Evolutionary conservation across 2,113 vertebrate species (phyloP).

Genomic region (Myrmophylax atrothorax): DNA sequence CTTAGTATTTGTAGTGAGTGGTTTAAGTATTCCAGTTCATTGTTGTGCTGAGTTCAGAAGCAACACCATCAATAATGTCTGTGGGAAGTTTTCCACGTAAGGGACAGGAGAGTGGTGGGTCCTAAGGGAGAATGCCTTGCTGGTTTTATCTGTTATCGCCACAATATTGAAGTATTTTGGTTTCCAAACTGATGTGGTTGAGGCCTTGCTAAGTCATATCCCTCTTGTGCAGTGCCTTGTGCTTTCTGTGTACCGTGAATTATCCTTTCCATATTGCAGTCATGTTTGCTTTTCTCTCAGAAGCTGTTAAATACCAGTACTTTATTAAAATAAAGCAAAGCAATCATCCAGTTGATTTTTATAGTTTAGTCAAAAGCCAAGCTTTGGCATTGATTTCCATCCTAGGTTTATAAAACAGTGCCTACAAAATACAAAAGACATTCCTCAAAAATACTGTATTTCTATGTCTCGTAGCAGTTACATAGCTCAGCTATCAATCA

Average conservation of each 20-base stretch:
- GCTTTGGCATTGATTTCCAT: not conserved
- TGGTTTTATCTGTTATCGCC: not conserved
- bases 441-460: conserved; percentile 26
- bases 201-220: not conserved
- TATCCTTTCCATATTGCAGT: not conserved
- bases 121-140: not conserved
- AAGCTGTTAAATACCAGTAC: not conserved
- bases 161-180: not conserved
- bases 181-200: not conserved
- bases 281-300: not conserved
- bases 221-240: not conserved
- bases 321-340: not conserved
- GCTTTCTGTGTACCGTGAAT: not conserved
- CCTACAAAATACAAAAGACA: not conserved
- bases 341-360: not conserved
- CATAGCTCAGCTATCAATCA: conserved; percentile 16
- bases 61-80: not conserved
- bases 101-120: not conserved
- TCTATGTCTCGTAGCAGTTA: conserved; percentile 41
- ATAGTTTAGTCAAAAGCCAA: not conserved
- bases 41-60: not conserved
- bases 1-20: not conserved
- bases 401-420: not conserved
- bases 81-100: not conserved
- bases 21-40: not conserved